phyloP scores from a whole-genome alignment of 2,113 vertebrate species.

The Spilogale gracilis region DNA sequence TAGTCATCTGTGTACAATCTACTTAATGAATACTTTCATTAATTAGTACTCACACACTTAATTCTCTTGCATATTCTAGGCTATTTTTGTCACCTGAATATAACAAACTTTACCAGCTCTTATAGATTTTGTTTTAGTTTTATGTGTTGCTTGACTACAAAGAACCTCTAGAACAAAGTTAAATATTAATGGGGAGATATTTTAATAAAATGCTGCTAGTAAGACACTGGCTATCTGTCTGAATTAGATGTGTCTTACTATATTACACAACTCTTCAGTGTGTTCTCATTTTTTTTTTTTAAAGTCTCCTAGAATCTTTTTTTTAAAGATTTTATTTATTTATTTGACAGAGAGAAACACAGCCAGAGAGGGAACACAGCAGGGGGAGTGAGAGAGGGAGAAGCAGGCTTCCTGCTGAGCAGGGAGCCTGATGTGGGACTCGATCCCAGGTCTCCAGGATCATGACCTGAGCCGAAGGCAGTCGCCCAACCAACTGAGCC shows the following conservation, averaged over 20 bases:
- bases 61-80: not conserved
- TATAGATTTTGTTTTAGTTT: slow-evolving; percentile 40
- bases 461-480: too few species aligned
- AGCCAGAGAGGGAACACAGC: too few species aligned
- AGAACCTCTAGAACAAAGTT: slow-evolving; percentile 23
- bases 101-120: slow-evolving; percentile 7
- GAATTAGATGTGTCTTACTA: slow-evolving; percentile 9
- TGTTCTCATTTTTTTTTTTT: slow-evolving; percentile 11
- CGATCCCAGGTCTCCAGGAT: too few species aligned
- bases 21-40: not conserved
- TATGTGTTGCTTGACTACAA: not conserved
- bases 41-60: not conserved
- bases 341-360: too few species aligned
- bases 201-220: slow-evolving; percentile 7
- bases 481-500: too few species aligned
- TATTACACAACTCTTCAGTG: slow-evolving; percentile 17
- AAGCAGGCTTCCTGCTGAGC: too few species aligned
- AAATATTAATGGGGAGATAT: slow-evolving; percentile 8
- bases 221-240: not conserved
- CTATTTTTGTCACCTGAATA: slow-evolving; percentile 7
- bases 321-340: too few species aligned
- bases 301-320: too few species aligned
- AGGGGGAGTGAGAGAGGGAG: too few species aligned
- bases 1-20: not conserved
- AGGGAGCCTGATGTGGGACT: too few species aligned